Evolutionary conservation across 2,888 invertebrate species (phyloP), one percentile per base, ranked within the genome.

Genomic region (Drosophila demipolita): DNA sequence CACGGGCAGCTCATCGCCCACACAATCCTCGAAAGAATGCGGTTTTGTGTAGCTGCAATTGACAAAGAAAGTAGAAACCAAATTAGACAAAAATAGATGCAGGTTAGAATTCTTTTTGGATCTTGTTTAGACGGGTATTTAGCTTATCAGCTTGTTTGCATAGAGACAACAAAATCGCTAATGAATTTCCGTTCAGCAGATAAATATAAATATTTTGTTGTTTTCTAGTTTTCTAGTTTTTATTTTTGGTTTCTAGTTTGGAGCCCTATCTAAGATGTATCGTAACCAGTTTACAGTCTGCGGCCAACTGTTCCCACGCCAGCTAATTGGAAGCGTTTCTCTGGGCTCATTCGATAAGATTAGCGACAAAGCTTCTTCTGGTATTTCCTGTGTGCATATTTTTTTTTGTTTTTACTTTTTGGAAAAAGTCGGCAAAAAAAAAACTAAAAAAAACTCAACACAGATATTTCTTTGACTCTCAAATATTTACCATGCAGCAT

Each of bases 21-120:
- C 97, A 94, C 99, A 99, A 94, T 99, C 99, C 89, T 99, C 98
- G 94, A 99, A 99, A 72, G 97, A 96, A 94, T 98, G 97, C 73
- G 99, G 99, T 94, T 99, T 99, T 84, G 98, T 98, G 93, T 96
- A 97, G 94, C 99, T 99, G 95, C 59, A 96, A 96, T 26, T 26
- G 91, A 23, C 60, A 11, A 26, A 42, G 32, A 57, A 20, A 6
- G 33, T 45, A 58, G 64, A 38, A 54, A 45, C 23, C 45, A 45
- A 45, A 45, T 45, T 45, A 45, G 45, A 15, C 23, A 45, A 4
- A 23, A 45, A 15, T 23, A 20, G 50, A 65, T 45, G 54, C 57
- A 12, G 59, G 42, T 66, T 71, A 50, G 65, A 42, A 57, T 49
- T 38, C 33, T 58, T 40, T 23, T 15, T 32, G 40, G 62, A 54